Evolutionary conservation across 2,888 invertebrate genomes (phyloP).

Genomic region (Himalopsyche kuldschensis): DNA sequence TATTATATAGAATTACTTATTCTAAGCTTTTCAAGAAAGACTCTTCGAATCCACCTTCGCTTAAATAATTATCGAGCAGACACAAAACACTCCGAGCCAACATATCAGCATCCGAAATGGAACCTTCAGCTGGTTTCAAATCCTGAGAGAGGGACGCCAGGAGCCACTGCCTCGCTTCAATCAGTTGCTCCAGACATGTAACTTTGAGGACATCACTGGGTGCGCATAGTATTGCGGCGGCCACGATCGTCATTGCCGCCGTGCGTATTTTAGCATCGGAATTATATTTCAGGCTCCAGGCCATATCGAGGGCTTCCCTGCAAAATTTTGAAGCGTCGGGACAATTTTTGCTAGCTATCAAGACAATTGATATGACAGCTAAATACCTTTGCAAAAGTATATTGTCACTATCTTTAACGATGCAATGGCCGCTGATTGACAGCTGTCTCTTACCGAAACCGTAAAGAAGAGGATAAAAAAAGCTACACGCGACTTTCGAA

Average conservation of each 20-base stretch:
- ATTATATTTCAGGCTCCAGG: conserved; percentile 68
- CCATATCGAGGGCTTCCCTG: conserved; percentile 69
- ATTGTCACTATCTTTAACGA: conserved; percentile 66
- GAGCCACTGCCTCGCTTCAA: conserved; percentile 71
- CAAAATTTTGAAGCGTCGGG: conserved; percentile 66
- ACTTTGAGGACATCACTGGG: conserved; percentile 60
- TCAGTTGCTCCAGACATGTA: conserved; percentile 64
- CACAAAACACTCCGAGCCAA: conserved; percentile 65
- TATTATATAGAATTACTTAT: not conserved
- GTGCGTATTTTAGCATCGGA: conserved; percentile 67
- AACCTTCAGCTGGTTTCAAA: not conserved
- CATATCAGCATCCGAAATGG: conserved; percentile 61
- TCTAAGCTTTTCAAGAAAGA: not conserved
- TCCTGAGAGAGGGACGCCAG: conserved; percentile 37
- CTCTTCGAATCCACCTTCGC: conserved; percentile 37
- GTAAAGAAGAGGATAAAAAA: conserved; percentile 80
- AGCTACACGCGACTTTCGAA: conserved; percentile 72
- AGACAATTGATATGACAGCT: conserved; percentile 67
- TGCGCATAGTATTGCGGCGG: conserved; percentile 64
- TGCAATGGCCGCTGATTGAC: conserved; percentile 55
- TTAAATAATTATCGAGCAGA: conserved; percentile 57
- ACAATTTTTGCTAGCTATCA: conserved; percentile 71
- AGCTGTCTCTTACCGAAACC: conserved; percentile 66
- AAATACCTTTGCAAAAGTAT: conserved; percentile 70
- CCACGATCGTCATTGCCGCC: conserved; percentile 68